Evolutionary conservation across 2,888 invertebrate species (phyloP), one percentile per base, ranked within the genome.

Genomic region (Altica lythri): DNA sequence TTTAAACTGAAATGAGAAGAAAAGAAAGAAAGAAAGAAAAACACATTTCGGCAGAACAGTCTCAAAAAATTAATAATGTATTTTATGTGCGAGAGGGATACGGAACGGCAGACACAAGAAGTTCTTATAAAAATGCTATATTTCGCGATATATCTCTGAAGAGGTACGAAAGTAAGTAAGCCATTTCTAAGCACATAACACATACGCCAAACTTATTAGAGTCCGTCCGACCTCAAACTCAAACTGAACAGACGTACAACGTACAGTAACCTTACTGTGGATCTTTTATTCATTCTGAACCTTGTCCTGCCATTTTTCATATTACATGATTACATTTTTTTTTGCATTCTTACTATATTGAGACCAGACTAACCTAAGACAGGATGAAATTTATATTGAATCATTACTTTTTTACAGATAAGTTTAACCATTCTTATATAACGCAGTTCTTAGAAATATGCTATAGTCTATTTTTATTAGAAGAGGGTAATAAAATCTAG

Each of bases 261-360:
- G n/a, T n/a, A n/a, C n/a, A n/a, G n/a, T n/a, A n/a, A n/a, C n/a
- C n/a, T n/a, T n/a, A n/a, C n/a, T n/a, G 65, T 69, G 67, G 68
- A 72, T 72, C 69, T 72, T 72, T 72, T 72, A 72, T 72, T 72
- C 72, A 72, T n/a, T n/a, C n/a, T n/a, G 63, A 59, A 70, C 68
- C 44, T 62, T 61, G 67, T n/a, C 44, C 62, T 62, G 37, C 32
- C 48, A 38, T 43, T 42, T 46, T 48, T 55, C 42, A 49, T 43
- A 55, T 62, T 60, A 68, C 67, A 67, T 65, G 71, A 71, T 71
- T 71, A 69, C 68, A 68, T 70, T 69, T 69, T 68, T 64, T 64
- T 60, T 60, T 57, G 16, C 14, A 30, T 29, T 10, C 48, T 40
- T 25, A 29, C 54, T 27, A 40, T 22, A 16, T 29, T 17, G 49